Conservation (phyloP, 37 sponge, comb jelly and placozoan species). For the Beroe ovata region DNA sequence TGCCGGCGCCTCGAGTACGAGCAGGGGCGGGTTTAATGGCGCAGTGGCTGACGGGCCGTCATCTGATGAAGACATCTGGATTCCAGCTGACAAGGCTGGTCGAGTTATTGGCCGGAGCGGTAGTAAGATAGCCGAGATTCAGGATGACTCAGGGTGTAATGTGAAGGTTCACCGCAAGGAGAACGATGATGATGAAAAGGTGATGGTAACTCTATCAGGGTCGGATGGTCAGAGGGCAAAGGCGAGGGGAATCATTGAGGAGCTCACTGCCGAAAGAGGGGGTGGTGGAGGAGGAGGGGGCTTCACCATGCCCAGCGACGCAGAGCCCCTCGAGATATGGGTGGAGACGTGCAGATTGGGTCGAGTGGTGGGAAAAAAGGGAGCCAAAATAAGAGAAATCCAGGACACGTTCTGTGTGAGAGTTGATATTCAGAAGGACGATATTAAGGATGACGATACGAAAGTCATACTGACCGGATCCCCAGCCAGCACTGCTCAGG, state of each 20-base stretch:
- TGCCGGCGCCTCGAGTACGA: neutral
- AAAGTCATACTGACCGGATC: slow-evolving; percentile 39
- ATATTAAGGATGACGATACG: slow-evolving; percentile 40
- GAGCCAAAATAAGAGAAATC: slow-evolving; percentile 29
- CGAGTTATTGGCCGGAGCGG: slow-evolving; percentile 66
- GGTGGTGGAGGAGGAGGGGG: slow-evolving; percentile 64
- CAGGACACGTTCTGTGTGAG: slow-evolving; percentile 26
- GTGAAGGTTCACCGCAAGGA: slow-evolving; percentile 56
- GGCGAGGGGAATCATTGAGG: slow-evolving; percentile 41
- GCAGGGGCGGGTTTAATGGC: neutral
- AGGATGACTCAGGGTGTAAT: slow-evolving; percentile 7
- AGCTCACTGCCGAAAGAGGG: slow-evolving; percentile 1
- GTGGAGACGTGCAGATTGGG: slow-evolving; percentile 32
- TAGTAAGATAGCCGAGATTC: slow-evolving; percentile 31
- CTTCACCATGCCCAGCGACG: neutral
- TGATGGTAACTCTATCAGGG: slow-evolving; percentile 49
- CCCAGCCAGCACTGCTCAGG: slow-evolving; percentile 19
- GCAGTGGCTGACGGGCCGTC: slow-evolving; percentile 22
- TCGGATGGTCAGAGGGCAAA: neutral
- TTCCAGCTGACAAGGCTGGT: slow-evolving; percentile 54
- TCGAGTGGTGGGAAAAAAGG: slow-evolving; percentile 39
- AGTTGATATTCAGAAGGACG: slow-evolving; percentile 27
- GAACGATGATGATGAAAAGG: slow-evolving; percentile 24
- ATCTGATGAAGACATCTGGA: slow-evolving; percentile 44
- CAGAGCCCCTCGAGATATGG: slow-evolving; percentile 51